Percentiles rank a stretch among this genome's conserved stretches.
Conservation (phyloP, 2,113 vertebrate genomes). For the Regulus satrapa region DNA sequence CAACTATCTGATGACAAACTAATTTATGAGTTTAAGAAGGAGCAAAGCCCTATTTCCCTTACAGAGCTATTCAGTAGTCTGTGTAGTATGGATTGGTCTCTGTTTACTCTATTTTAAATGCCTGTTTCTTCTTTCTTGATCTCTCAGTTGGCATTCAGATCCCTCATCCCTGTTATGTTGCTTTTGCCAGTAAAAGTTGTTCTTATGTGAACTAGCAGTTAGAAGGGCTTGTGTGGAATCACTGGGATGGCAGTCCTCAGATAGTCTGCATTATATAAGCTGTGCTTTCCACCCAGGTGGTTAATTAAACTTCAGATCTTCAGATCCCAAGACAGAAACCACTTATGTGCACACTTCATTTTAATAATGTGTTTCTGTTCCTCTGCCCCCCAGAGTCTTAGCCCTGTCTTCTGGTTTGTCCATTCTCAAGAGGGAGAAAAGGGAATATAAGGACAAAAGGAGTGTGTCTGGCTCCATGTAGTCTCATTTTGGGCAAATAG, state of each 20-base stretch:
- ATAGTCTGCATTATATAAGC: neutral
- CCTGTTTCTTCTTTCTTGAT: neutral
- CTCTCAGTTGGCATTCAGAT: neutral
- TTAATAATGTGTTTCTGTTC: neutral
- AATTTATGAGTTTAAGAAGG: neutral
- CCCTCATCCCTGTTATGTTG: neutral
- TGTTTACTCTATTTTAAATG: neutral
- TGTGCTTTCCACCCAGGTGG: neutral
- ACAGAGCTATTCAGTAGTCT: neutral
- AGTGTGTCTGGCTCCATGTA: neutral
- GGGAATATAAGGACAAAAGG: neutral
- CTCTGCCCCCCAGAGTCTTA: neutral
- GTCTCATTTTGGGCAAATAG: neutral
- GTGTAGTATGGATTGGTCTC: neutral
- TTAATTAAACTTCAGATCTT: slow-evolving; percentile 19
- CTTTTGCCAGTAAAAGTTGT: neutral
- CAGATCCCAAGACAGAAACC: neutral
- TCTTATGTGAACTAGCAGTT: neutral
- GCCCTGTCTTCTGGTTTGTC: neutral
- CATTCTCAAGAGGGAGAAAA: neutral
- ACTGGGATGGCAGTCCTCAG: neutral
- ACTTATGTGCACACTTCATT: neutral
- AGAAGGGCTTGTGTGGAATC: neutral
- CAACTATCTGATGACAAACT: neutral
- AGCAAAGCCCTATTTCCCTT: neutral